A percentile compares a stretch with the other conserved stretches of the same genome.
Conservation (phyloP, 2,888 invertebrate species). For the Rhimphoctona megacephalus region DNA sequence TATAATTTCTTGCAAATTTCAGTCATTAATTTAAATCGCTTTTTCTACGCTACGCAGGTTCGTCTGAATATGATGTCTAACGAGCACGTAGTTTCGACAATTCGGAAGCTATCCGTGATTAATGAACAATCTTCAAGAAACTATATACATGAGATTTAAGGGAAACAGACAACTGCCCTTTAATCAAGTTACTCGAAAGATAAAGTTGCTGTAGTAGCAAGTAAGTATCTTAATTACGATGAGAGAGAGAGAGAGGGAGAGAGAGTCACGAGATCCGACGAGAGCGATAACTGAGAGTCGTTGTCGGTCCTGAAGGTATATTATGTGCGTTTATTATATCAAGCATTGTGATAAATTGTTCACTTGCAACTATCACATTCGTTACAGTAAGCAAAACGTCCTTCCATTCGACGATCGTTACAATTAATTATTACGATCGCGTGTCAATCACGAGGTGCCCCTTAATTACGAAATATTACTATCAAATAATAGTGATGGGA, state of each 20-base stretch:
- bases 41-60: background rate
- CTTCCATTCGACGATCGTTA: conserved; percentile 50
- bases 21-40: background rate
- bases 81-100: conserved; percentile 29
- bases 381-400: conserved; percentile 43
- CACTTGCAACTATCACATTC: conserved; percentile 50
- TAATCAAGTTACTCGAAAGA: conserved; percentile 47
- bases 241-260: conserved; percentile 5
- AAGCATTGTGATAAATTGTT: conserved; percentile 50
- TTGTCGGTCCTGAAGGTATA: conserved; percentile 31
- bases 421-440: conserved; percentile 63
- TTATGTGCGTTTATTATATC: conserved; percentile 37
- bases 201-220: conserved; percentile 32
- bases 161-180: conserved; percentile 31
- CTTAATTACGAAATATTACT: conserved; percentile 25
- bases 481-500: background rate
- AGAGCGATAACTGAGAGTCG: conserved; percentile 37
- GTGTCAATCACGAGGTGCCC: conserved; percentile 32
- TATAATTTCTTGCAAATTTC: background rate
- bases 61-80: conserved; percentile 4
- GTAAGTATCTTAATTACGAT: conserved; percentile 49
- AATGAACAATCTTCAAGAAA: conserved; percentile 34
- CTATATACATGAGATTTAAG: background rate
- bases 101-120: conserved; percentile 32
- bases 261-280: conserved; percentile 28